Percentiles rank a stretch among this genome's conserved stretches.
Evolutionary conservation across 2,888 invertebrate genomes (phyloP).

Genomic region (Sesia bembeciformis): DNA sequence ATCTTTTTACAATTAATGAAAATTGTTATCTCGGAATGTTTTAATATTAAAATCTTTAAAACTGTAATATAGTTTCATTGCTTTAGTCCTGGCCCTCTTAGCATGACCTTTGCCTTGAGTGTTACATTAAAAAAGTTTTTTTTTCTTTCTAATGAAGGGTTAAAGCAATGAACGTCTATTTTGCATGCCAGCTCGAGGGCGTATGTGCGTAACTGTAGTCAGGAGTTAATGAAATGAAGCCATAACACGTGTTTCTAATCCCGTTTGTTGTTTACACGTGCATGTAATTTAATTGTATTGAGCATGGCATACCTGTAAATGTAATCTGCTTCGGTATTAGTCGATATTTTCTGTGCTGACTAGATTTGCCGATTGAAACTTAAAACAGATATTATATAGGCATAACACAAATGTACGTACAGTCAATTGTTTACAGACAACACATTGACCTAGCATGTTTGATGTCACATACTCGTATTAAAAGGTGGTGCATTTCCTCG

Average conservation of each 20-base stretch:
- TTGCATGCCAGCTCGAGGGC: slow-evolving; percentile 8
- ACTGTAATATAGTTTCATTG: slow-evolving; percentile 59
- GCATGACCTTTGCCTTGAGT: slow-evolving; percentile 10
- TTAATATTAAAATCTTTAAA: slow-evolving; percentile 41
- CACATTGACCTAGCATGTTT: no score
- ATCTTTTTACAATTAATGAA: not conserved
- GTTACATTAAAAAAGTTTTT: slow-evolving; percentile 4
- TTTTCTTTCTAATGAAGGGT: slow-evolving; percentile 29
- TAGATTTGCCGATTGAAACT: no score
- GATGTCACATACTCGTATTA: no score
- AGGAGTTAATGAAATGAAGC: slow-evolving; percentile 18
- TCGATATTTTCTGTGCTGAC: no score
- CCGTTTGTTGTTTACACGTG: slow-evolving; percentile 12
- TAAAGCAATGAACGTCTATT: slow-evolving; percentile 65
- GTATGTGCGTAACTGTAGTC: slow-evolving; percentile 1
- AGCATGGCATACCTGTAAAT: not conserved
- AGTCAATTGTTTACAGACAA: no score
- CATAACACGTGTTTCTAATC: slow-evolving; percentile 25
- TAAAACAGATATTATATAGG: no score
- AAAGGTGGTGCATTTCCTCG: no score
- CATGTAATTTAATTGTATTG: not conserved
- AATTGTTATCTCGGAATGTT: slow-evolving; percentile 23
- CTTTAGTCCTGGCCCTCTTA: slow-evolving; percentile 53
- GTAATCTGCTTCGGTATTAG: no score
- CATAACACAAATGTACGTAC: no score